These are phyloP conservation scores for Rhabdornis inornatus DNA, from an alignment of 2,113 vertebrate species.

Conservation along the genomic window DNA sequence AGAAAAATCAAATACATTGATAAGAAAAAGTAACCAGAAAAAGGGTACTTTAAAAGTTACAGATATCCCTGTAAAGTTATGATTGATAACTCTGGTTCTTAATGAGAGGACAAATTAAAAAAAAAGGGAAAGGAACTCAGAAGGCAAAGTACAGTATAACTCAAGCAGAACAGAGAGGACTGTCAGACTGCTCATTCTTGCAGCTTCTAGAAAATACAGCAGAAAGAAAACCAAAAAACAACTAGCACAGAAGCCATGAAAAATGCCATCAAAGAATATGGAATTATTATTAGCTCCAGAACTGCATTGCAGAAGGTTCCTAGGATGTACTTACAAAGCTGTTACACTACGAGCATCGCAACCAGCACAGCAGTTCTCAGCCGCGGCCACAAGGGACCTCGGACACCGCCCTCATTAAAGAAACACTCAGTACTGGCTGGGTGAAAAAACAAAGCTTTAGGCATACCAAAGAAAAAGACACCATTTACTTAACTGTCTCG, in stretches of 20 bases:
- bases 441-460: neutral
- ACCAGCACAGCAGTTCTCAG: neutral
- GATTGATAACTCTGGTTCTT: neutral
- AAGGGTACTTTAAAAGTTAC: neutral
- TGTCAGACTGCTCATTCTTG: neutral
- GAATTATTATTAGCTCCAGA: neutral
- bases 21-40: neutral
- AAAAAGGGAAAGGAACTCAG: neutral
- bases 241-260: neutral
- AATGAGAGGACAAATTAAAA: neutral
- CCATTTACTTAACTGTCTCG: neutral
- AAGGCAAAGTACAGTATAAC: neutral
- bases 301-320: neutral
- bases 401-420: neutral
- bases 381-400: neutral
- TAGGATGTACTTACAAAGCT: neutral
- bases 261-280: neutral
- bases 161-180: neutral
- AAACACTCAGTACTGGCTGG: neutral
- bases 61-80: neutral
- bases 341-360: neutral
- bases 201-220: neutral
- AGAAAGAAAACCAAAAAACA: neutral
- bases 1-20: neutral
- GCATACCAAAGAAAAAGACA: neutral